Evolutionary conservation across 2,113 vertebrate species (phyloP).

Genomic region (Aptenodytes patagonicus): DNA sequence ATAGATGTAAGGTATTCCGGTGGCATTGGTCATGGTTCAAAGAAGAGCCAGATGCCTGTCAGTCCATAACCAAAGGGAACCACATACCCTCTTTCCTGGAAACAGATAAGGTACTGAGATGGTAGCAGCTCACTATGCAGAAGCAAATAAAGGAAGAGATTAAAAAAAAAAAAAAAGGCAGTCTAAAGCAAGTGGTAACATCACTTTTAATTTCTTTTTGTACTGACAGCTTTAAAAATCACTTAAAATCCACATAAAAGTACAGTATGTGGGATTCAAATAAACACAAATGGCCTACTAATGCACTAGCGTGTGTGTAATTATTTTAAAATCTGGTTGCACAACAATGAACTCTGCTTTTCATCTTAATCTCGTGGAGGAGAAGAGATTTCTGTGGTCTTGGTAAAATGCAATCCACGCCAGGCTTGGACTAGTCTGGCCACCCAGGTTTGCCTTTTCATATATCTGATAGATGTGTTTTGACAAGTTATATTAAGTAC

Average conservation of each 20-base stretch:
- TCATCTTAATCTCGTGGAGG: conserved; percentile 56
- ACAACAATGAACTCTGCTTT: conserved; percentile 60
- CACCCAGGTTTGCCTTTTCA: conserved; percentile 76
- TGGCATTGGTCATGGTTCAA: neutral
- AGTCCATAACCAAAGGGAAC: conserved; percentile 7
- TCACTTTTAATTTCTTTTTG: neutral
- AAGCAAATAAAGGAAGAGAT: neutral
- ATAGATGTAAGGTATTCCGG: neutral
- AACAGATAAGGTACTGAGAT: conserved; percentile 17
- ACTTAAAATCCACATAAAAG: conserved; percentile 66
- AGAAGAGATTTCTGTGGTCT: conserved; percentile 58
- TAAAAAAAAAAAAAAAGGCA: neutral
- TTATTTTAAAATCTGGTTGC: conserved; percentile 71
- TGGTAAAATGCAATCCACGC: conserved; percentile 57
- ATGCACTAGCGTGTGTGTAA: conserved; percentile 57
- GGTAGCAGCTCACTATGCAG: neutral
- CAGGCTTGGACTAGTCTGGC: conserved; percentile 67
- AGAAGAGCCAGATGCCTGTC: conserved; percentile 5
- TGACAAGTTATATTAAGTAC: conserved; percentile 85
- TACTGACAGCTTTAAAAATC: conserved; percentile 61
- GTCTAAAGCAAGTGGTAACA: conserved; percentile 23
- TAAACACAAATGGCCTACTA: conserved; percentile 57
- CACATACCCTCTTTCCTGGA: conserved; percentile 25
- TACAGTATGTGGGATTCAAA: conserved; percentile 57
- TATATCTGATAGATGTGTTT: conserved; percentile 81